phyloP scores from a whole-genome alignment of 2,113 vertebrate species.

The Mobula birostris region DNA sequence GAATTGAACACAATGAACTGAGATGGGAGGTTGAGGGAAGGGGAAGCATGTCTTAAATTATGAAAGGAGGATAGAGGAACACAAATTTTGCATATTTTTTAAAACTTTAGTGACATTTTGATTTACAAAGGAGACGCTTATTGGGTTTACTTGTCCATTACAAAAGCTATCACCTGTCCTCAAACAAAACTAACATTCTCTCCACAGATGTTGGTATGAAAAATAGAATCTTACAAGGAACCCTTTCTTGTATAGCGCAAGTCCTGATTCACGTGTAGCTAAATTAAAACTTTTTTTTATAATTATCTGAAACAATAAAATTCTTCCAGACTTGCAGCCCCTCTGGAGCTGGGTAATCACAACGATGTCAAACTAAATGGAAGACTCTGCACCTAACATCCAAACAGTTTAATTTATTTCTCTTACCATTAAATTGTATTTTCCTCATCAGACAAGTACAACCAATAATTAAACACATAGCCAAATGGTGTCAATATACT shows the following conservation, averaged over 20 bases:
- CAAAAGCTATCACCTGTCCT: not conserved
- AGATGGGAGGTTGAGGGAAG: not conserved
- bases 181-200: not conserved
- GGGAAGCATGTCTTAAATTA: not conserved
- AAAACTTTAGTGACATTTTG: constrained; percentile 15
- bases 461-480: constrained; percentile 18
- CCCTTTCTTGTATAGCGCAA: not conserved
- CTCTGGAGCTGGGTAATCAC: not conserved
- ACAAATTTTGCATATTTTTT: constrained; percentile 6
- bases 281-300: not conserved
- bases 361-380: not conserved
- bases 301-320: not conserved
- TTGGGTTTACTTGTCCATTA: constrained; percentile 14
- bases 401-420: not conserved
- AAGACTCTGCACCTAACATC: constrained; percentile 29
- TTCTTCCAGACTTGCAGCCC: constrained; percentile 4
- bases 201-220: constrained; percentile 21
- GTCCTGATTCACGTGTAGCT: not conserved
- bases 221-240: constrained; percentile 28
- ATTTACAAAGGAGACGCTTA: constrained; percentile 5
- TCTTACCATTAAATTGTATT: not conserved
- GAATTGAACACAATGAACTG: constrained; percentile 23
- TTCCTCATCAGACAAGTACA: constrained; percentile 30
- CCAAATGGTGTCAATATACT: not conserved
- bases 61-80: not conserved